phyloP scores from a whole-genome alignment of 2,797 vertebrate genomes.

The Podarcis lilfordi region DNA sequence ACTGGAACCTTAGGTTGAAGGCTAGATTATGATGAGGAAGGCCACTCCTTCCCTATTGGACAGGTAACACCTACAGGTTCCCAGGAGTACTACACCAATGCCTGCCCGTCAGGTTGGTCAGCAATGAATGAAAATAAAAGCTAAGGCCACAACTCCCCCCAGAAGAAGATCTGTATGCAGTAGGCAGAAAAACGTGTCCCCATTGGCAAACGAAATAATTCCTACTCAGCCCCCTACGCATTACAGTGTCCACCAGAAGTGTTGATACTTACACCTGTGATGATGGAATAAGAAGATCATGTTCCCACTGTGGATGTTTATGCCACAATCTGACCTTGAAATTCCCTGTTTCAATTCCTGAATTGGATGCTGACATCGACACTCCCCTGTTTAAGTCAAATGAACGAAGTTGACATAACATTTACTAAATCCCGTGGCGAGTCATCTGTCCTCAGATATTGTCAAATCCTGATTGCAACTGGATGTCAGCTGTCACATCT shows the following conservation, averaged over 20 bases:
- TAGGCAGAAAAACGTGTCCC: no score
- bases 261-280: not conserved
- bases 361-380: not conserved
- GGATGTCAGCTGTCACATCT: not conserved
- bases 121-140: no score
- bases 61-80: no score
- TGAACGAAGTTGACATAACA: not conserved
- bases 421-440: not conserved
- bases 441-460: not conserved
- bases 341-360: not conserved
- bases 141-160: no score
- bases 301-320: not conserved
- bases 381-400: constrained; percentile 3
- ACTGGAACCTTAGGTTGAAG: no score
- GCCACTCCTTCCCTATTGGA: no score
- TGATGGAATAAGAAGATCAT: not conserved
- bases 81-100: no score
- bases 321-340: not conserved
- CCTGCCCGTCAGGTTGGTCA: no score
- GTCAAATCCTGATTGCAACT: not conserved
- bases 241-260: not conserved
- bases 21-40: no score
- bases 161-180: no score
- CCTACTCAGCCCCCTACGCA: not conserved
- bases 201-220: no score